Percentiles rank a stretch among this genome's conserved stretches.
These are phyloP conservation scores for Escarpia spicata DNA, from an alignment of 2,888 invertebrate genomes.

Conservation along the genomic window DNA sequence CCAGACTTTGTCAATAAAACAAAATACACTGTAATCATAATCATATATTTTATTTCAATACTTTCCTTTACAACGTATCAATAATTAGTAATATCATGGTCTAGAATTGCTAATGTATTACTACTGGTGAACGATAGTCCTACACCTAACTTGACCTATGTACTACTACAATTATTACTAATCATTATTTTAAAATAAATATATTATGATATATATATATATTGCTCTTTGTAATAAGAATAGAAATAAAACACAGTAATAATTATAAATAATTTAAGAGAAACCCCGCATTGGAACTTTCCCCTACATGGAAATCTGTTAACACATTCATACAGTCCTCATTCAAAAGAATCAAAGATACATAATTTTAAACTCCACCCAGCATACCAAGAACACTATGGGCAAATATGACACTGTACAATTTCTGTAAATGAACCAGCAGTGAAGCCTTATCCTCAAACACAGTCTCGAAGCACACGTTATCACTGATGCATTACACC, in stretches of 20 bases:
- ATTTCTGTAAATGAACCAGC: background rate
- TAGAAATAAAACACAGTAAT: too few relatives aligned
- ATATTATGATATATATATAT: too few relatives aligned
- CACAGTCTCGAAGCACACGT: background rate
- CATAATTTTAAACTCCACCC: background rate
- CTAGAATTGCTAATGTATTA: too few relatives aligned
- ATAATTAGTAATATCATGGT: too few relatives aligned
- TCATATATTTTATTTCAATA: too few relatives aligned
- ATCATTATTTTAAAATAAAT: too few relatives aligned
- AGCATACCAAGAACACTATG: background rate
- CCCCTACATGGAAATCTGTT: background rate
- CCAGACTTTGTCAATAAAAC: background rate
- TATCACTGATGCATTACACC: background rate
- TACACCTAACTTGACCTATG: too few relatives aligned
- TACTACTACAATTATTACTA: too few relatives aligned
- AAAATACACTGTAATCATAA: background rate
- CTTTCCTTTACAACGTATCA: too few relatives aligned
- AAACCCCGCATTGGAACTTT: background rate
- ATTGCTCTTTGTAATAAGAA: too few relatives aligned
- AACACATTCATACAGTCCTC: background rate
- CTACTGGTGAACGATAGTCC: too few relatives aligned
- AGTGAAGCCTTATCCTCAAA: background rate
- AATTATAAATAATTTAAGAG: background rate
- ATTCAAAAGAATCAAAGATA: background rate
- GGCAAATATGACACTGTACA: background rate